Evolutionary conservation across 1,140 invertebrate species (phyloP).

Genomic region (Colletes gigas): DNA sequence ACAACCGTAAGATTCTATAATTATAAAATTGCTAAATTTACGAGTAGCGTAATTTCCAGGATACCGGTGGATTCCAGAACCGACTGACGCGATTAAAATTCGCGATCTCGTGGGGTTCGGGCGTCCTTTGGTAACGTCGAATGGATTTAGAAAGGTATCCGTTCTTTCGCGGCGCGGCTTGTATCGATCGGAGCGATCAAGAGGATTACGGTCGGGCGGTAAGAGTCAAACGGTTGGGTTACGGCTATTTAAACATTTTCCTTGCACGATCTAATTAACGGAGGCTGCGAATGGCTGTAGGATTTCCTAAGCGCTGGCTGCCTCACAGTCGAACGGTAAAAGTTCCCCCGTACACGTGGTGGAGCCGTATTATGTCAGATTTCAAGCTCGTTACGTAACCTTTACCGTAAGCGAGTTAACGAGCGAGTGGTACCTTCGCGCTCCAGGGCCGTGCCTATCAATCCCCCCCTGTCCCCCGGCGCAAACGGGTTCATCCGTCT

Average conservation of each 20-base stretch:
- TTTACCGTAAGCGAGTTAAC: slow-evolving; percentile 46
- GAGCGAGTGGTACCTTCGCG: slow-evolving; percentile 42
- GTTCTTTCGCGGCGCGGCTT: not conserved
- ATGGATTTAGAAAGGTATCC: not conserved
- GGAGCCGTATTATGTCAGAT: slow-evolving; percentile 44
- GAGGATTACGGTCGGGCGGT: not conserved
- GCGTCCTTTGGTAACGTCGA: not conserved
- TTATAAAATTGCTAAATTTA: too few relatives aligned
- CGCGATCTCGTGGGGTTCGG: too few relatives aligned
- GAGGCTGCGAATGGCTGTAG: not conserved
- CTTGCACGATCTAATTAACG: slow-evolving; percentile 9
- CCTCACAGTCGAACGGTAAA: slow-evolving; percentile 12
- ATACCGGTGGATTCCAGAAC: too few relatives aligned
- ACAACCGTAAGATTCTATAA: too few relatives aligned
- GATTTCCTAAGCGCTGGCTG: slow-evolving; percentile 17
- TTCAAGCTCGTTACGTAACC: slow-evolving; percentile 50
- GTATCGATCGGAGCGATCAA: not conserved
- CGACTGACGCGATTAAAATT: too few relatives aligned
- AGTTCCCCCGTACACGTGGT: slow-evolving; percentile 24
- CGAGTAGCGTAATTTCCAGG: too few relatives aligned
- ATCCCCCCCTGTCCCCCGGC: too few relatives aligned
- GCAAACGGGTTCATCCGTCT: too few relatives aligned
- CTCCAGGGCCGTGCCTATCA: slow-evolving; percentile 25
- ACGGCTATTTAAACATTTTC: not conserved
- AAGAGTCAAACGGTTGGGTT: not conserved